Conservation (phyloP, 2,113 vertebrate species). For the Felis catus region DNA sequence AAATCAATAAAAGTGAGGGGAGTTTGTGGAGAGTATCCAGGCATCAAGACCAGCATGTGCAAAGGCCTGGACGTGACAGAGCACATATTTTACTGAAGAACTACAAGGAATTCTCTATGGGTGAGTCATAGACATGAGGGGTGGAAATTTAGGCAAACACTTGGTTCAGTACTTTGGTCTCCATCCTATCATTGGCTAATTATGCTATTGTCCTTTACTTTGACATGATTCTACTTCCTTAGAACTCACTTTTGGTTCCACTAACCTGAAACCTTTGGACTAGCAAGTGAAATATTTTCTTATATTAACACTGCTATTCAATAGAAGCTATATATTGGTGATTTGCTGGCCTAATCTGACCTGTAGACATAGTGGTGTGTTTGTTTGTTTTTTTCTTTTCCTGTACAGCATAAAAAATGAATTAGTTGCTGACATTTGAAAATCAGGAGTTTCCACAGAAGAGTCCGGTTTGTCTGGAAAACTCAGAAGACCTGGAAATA, state of each 20-base stretch:
- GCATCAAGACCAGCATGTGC: neutral
- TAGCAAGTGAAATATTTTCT: neutral
- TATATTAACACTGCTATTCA: neutral
- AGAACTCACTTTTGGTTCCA: neutral
- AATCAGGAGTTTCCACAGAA: neutral
- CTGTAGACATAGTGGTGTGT: neutral
- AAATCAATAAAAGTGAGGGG: neutral
- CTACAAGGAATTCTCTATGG: neutral
- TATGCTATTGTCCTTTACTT: neutral
- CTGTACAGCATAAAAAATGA: neutral
- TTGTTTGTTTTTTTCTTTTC: neutral
- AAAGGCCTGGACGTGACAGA: neutral
- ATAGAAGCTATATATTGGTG: neutral
- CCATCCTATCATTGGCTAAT: neutral
- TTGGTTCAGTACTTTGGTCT: neutral
- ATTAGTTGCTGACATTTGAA: neutral
- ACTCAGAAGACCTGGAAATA: neutral
- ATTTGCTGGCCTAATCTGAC: neutral
- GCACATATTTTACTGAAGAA: neutral
- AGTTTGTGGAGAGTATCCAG: neutral
- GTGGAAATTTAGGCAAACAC: neutral
- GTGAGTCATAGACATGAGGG: neutral
- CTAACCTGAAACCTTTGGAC: neutral
- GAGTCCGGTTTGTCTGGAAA: neutral
- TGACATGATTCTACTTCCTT: neutral